Base-by-base conservation (phyloP, 2,888 invertebrate species). In the Rhabditoides inermis region DNA sequence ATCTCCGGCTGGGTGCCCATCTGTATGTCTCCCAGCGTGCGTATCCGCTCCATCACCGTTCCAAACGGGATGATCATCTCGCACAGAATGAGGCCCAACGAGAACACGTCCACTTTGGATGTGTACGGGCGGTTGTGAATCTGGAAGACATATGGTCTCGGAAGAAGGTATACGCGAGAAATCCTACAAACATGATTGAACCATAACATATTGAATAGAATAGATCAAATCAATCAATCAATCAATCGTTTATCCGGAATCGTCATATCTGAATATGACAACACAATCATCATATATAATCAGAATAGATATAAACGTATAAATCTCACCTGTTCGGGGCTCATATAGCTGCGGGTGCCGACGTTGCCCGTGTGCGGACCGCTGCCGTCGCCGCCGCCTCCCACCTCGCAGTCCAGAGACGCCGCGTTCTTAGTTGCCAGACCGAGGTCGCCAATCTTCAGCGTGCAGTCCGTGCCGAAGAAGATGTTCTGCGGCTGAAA, bases 401-500 rank as follows among this genome's bases (percentile, higher is more conserved):
- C 25, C 5, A 45, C 12, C 7, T 49, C 40, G 48, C 48, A n/a
- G 49, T 54, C 41, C n/a, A 36, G 30, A 37, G 45, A 18, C 26
- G 55, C 57, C 22, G 47, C 48, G 27, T 47, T 54, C 35, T 52
- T 60, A 27, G 94, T 92, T 12, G 90, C 95, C n/a, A 98, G 83
- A 0, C 95, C 95, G 80, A 98, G 95, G 80, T 98, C 95, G 0
- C 95, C 95, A 51, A 98, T 88, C 82, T 95, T 95, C 7, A 95
- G 85, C 72, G 84, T 83, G 1, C 88, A 88, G 77, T 91, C 88
- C 61, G 85, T 82, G 0, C 90, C 87, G 78, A 95, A 94, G 79
- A 95, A 89, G 69, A 90, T 88, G 77, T 90, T 90, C 58, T 88
- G 87, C 0, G 89, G 88, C 84, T 85, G 76, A 62, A 81, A 80